A percentile compares a stretch with the other conserved stretches of the same genome.
These are phyloP conservation scores for Sycophaga agraensis DNA, from an alignment of 1,140 invertebrate genomes.

Conservation along the genomic window DNA sequence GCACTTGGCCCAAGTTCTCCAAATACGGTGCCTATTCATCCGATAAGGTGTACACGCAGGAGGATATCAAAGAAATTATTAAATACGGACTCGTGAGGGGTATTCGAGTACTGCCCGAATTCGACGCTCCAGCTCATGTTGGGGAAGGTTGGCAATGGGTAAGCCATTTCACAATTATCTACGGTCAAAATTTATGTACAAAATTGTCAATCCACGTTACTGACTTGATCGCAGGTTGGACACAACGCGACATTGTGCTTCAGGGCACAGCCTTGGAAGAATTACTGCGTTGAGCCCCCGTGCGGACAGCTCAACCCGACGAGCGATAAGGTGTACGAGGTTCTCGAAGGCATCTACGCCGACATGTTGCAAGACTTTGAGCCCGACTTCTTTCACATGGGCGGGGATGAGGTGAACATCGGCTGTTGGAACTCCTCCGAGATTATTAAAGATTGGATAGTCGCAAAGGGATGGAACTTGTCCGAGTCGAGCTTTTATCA, in stretches of 20 bases:
- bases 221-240: conserved; percentile 39
- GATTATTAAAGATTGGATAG: conserved; percentile 72
- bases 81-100: conserved; percentile 73
- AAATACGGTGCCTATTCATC: conserved; percentile 73
- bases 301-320: conserved; percentile 84
- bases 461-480: conserved; percentile 60
- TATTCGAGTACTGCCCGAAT: conserved; percentile 78
- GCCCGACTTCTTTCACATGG: conserved; percentile 85
- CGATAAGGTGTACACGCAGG: conserved; percentile 63
- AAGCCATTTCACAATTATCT: conserved; percentile 29
- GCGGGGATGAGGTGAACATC: conserved; percentile 79
- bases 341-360: conserved; percentile 69
- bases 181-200: neutral
- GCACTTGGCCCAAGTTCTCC: conserved; percentile 67
- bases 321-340: conserved; percentile 71
- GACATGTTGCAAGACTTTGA: conserved; percentile 70
- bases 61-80: conserved; percentile 64
- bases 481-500: conserved; percentile 67
- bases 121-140: conserved; percentile 85
- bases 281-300: conserved; percentile 81
- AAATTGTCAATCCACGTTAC: no score
- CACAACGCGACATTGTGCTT: conserved; percentile 57
- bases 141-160: conserved; percentile 84
- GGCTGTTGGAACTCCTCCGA: conserved; percentile 76
- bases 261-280: conserved; percentile 73